Conservation (phyloP, 1,140 invertebrate species). For the Drosophila sucinea region DNA sequence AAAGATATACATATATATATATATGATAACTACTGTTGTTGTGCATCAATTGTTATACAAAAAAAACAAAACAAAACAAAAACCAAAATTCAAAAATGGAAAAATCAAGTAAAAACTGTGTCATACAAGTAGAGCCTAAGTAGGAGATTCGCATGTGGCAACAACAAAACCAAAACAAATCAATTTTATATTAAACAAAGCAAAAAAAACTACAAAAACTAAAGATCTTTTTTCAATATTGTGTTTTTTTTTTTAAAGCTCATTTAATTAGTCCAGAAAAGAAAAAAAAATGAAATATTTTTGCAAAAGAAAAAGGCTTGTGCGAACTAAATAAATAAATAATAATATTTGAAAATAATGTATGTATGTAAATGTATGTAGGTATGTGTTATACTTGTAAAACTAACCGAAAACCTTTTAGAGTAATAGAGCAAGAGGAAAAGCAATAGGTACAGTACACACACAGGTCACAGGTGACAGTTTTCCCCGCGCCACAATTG, state of each 20-base stretch:
- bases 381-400: constrained; percentile 14
- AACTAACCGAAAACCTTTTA: constrained; percentile 16
- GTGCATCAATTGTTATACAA: constrained; percentile 65
- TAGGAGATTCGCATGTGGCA: constrained; percentile 11
- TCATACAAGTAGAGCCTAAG: constrained; percentile 33
- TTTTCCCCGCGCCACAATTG: constrained; percentile 44
- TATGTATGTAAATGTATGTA: constrained; percentile 46
- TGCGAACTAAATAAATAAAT: constrained; percentile 4
- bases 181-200: constrained; percentile 9
- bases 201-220: constrained; percentile 9
- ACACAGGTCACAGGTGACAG: constrained; percentile 25
- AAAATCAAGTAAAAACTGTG: constrained; percentile 30
- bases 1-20: constrained; percentile 27
- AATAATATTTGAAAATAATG: constrained; percentile 15
- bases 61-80: constrained; percentile 44
- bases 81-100: not conserved
- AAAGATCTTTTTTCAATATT: not conserved
- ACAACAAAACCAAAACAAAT: constrained; percentile 12
- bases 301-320: constrained; percentile 11
- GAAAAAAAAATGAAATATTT: constrained; percentile 8
- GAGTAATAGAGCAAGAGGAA: constrained; percentile 4
- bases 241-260: not conserved
- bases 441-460: constrained; percentile 13
- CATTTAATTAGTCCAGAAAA: constrained; percentile 1
- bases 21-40: constrained; percentile 57